Percentiles rank a stretch among this genome's conserved stretches.
Conservation (phyloP, 2,113 vertebrate species). For the Halichoerus grypus region DNA sequence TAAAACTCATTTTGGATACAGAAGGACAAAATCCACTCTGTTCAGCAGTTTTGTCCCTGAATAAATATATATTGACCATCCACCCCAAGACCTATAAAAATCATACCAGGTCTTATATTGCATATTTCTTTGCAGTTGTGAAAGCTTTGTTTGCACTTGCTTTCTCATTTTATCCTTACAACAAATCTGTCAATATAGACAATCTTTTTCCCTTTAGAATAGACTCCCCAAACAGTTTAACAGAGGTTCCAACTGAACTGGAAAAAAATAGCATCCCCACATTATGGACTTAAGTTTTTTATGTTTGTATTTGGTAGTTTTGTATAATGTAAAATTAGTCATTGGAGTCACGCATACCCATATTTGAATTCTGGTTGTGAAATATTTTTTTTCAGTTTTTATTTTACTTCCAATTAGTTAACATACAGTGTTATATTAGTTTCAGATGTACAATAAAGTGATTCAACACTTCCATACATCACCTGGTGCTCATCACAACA, state of each 20-base stretch:
- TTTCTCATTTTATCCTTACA: constrained; percentile 18
- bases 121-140: neutral
- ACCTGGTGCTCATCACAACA: neutral
- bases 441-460: neutral
- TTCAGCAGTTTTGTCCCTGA: neutral
- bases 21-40: neutral
- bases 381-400: neutral
- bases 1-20: constrained; percentile 33
- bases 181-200: neutral
- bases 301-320: neutral
- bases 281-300: neutral
- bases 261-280: neutral
- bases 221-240: neutral
- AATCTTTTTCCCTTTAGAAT: neutral
- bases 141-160: constrained; percentile 8
- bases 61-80: neutral
- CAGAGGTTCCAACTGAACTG: neutral
- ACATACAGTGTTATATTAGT: neutral
- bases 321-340: neutral
- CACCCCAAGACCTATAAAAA: neutral
- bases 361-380: constrained; percentile 16
- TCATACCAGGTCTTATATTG: neutral
- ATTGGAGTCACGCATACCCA: neutral
- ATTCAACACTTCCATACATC: neutral
- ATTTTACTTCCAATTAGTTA: neutral